Evolutionary conservation across 2,888 invertebrate species (phyloP).

Genomic region (Andricus quercusramuli): DNA sequence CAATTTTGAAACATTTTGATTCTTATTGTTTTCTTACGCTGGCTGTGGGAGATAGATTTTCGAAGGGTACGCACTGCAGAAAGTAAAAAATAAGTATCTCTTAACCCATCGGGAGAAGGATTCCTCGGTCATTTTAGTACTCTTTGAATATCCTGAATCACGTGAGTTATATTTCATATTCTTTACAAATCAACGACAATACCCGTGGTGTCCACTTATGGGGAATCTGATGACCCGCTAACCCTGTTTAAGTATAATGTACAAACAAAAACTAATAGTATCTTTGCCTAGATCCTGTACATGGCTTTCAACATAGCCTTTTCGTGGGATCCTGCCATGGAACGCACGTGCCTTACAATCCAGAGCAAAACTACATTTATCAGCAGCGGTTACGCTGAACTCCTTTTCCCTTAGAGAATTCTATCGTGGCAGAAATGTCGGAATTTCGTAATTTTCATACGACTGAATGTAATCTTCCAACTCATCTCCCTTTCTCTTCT

Average conservation of each 20-base stretch:
- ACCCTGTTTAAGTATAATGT: conserved; percentile 55
- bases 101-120: conserved; percentile 1
- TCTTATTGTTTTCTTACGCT: not conserved
- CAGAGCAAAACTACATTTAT: conserved; percentile 60
- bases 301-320: conserved; percentile 57
- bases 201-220: conserved; percentile 34
- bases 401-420: conserved; percentile 51
- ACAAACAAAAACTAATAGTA: conserved; percentile 56
- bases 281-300: conserved; percentile 56
- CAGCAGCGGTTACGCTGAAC: conserved; percentile 48
- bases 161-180: conserved; percentile 33
- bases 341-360: conserved; percentile 36
- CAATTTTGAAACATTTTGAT: not conserved
- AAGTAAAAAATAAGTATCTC: conserved; percentile 2
- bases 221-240: conserved; percentile 63
- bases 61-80: not conserved
- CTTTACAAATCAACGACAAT: conserved; percentile 36
- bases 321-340: conserved; percentile 39
- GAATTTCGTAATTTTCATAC: conserved; percentile 46
- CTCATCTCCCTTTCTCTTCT: conserved; percentile 29
- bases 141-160: conserved; percentile 17
- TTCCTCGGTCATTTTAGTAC: conserved; percentile 14
- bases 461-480: conserved; percentile 51
- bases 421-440: conserved; percentile 55
- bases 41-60: not conserved